phyloP scores from a whole-genome alignment of 2,888 invertebrate genomes.

The Hedychridium roseum region DNA sequence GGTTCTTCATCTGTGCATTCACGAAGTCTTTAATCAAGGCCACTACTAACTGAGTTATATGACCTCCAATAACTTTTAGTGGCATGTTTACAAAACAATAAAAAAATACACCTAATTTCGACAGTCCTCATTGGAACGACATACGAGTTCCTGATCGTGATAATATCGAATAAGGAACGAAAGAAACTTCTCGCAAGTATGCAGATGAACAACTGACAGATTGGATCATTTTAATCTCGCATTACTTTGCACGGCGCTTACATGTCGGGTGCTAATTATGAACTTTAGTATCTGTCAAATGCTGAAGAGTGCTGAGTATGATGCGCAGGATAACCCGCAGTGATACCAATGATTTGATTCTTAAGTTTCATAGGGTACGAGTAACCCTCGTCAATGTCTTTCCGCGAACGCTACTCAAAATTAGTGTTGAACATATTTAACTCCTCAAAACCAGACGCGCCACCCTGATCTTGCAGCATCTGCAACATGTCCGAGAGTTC shows the following conservation, averaged over 20 bases:
- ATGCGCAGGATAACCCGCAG: conserved; percentile 20
- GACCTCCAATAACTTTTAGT: conserved; percentile 23
- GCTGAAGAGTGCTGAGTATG: conserved; percentile 28
- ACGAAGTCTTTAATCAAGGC: background rate
- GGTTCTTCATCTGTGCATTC: background rate
- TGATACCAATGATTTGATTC: conserved; percentile 19
- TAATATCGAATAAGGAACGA: background rate
- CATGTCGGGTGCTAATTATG: conserved; percentile 31
- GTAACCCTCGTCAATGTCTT: conserved; percentile 14
- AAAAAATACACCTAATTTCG: conserved; percentile 10
- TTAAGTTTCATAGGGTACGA: conserved; percentile 23
- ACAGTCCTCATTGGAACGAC: conserved; percentile 12
- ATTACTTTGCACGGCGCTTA: conserved; percentile 24
- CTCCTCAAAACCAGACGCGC: conserved; percentile 85
- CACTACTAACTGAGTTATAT: background rate
- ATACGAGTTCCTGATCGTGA: conserved; percentile 15
- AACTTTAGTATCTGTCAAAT: conserved; percentile 22
- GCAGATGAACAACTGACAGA: conserved; percentile 16
- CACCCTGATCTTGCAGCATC: conserved; percentile 85
- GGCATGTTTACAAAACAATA: conserved; percentile 31
- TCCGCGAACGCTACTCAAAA: conserved; percentile 66
- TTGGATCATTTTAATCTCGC: conserved; percentile 19
- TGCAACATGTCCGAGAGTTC: conserved; percentile 93
- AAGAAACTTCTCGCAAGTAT: conserved; percentile 20
- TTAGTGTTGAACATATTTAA: conserved; percentile 90